Evolutionary conservation across 2,888 invertebrate genomes (phyloP).

Genomic region (Drosophila paramelanica): DNA sequence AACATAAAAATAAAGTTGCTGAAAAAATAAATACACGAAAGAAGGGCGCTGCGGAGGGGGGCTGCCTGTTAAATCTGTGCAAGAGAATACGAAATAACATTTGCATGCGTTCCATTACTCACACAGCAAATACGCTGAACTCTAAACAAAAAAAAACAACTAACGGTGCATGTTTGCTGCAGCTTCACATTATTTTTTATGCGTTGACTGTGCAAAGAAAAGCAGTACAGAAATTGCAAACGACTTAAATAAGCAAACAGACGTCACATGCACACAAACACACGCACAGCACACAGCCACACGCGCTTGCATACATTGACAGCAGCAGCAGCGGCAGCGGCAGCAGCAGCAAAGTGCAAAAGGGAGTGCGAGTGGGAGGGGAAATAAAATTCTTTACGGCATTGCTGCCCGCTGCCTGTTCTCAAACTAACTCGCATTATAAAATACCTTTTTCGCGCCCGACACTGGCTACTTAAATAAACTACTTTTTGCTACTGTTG

Average conservation of each 20-base stretch:
- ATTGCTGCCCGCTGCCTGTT: conserved; percentile 13
- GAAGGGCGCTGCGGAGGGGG: too few relatives aligned
- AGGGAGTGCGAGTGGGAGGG: neutral
- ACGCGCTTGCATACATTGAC: conserved; percentile 7
- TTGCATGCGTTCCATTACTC: conserved; percentile 48
- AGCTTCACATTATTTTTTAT: conserved; percentile 72
- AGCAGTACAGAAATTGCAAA: conserved; percentile 75
- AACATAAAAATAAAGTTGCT: conserved; percentile 53
- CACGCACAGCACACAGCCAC: conserved; percentile 13
- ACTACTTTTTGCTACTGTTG: conserved; percentile 65
- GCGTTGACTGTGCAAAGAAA: conserved; percentile 74
- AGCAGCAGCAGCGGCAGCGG: conserved; percentile 28
- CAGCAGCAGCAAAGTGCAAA: conserved; percentile 21
- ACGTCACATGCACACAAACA: conserved; percentile 21
- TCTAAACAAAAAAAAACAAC: conserved; percentile 15
- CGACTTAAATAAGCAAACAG: conserved; percentile 77
- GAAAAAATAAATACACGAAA: conserved; percentile 36
- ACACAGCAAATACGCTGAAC: conserved; percentile 30
- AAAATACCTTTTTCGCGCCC: conserved; percentile 59
- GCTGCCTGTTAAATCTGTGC: conserved; percentile 38
- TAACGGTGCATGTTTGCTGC: conserved; percentile 55
- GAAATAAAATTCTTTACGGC: conserved; percentile 46
- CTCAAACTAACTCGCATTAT: conserved; percentile 30
- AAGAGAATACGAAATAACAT: conserved; percentile 49
- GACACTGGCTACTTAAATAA: conserved; percentile 66